Conservation (phyloP, 2,888 invertebrate species). For the Augochlorella aurata region DNA sequence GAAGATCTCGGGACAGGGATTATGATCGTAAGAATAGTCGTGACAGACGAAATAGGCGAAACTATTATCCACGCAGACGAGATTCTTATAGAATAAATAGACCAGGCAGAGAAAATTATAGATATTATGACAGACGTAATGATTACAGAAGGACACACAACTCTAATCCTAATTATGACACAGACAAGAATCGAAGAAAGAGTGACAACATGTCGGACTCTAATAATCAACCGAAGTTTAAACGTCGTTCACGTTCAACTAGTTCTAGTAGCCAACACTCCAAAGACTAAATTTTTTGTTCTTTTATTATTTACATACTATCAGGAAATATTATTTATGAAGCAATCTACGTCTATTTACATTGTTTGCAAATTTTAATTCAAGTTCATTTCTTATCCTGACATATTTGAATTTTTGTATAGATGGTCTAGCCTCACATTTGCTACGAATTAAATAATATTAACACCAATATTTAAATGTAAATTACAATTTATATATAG, state of each 20-base stretch:
- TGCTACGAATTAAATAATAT: conserved; percentile 34
- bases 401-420: conserved; percentile 22
- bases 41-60: conserved; percentile 70
- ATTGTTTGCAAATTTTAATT: conserved; percentile 28
- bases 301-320: conserved; percentile 25
- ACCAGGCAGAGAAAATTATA: conserved; percentile 68
- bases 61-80: conserved; percentile 73
- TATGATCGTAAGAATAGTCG: conserved; percentile 71
- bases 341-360: conserved; percentile 27
- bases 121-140: conserved; percentile 69
- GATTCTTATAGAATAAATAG: conserved; percentile 69
- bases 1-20: conserved; percentile 73
- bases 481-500: conserved; percentile 28
- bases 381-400: conserved; percentile 27
- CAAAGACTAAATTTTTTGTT: conserved; percentile 67
- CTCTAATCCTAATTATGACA: conserved; percentile 62
- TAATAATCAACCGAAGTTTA: conserved; percentile 72
- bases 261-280: conserved; percentile 76
- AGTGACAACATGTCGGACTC: conserved; percentile 59
- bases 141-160: conserved; percentile 68
- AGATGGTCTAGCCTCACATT: conserved; percentile 16
- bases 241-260: conserved; percentile 76
- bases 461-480: conserved; percentile 28
- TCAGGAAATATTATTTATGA: conserved; percentile 34
- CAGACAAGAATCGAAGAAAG: conserved; percentile 58